Conservation (phyloP, 1,140 invertebrate genomes). For the Pseudomyrmex dendroicus region DNA sequence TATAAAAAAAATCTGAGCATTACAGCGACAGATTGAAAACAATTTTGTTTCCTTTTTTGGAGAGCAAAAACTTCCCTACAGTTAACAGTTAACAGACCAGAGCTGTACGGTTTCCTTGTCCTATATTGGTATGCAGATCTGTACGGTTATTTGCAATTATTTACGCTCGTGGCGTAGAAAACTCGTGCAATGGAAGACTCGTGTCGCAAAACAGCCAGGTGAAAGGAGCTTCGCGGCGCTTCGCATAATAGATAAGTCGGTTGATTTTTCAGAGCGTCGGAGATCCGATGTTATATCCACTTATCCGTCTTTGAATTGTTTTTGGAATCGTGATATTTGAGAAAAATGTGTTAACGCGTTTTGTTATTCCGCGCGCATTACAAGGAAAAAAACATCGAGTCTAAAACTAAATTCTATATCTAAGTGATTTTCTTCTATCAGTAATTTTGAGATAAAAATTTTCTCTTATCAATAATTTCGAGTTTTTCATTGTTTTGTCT, state of each 20-base stretch:
- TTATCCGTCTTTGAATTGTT: conserved; percentile 28
- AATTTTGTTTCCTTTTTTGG: background rate
- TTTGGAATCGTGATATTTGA: background rate
- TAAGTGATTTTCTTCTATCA: background rate
- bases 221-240: conserved; percentile 69
- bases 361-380: background rate
- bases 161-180: conserved; percentile 29
- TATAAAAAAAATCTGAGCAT: no score
- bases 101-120: background rate
- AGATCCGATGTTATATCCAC: conserved; percentile 1
- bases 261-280: background rate
- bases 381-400: background rate
- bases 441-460: background rate
- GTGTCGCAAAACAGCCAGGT: conserved; percentile 72
- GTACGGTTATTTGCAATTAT: conserved; percentile 14
- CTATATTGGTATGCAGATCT: conserved; percentile 16
- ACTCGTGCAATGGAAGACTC: conserved; percentile 57
- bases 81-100: background rate
- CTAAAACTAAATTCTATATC: background rate
- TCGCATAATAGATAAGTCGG: conserved; percentile 1
- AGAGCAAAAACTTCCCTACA: background rate
- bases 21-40: background rate
- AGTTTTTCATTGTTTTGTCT: no score
- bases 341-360: background rate
- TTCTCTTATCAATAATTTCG: background rate